Conservation (phyloP, 2,797 vertebrate genomes). For the Mallotus villosus region DNA sequence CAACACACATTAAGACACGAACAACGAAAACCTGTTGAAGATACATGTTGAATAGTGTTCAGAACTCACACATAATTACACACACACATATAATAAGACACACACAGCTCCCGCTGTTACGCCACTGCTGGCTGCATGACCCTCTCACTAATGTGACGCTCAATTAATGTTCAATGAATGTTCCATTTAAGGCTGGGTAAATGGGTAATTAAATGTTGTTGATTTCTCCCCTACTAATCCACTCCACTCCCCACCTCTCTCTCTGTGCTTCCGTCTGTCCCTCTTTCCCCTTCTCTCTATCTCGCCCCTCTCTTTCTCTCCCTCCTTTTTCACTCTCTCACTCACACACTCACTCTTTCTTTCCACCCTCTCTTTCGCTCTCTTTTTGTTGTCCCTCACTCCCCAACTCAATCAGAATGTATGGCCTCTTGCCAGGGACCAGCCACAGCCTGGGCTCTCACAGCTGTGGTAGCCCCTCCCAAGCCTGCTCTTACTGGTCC, state of each 20-base stretch:
- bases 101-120: not conserved
- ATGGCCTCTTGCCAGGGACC: constrained; percentile 53
- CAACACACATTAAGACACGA: constrained; percentile 1
- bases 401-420: not conserved
- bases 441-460: constrained; percentile 58
- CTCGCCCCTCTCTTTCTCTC: constrained; percentile 22
- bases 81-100: not conserved
- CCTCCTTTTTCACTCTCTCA: constrained; percentile 15
- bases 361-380: constrained; percentile 40
- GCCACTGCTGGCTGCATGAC: constrained; percentile 33
- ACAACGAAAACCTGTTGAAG: not conserved
- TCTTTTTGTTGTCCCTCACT: not conserved
- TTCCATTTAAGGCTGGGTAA: constrained; percentile 68
- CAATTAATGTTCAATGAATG: constrained; percentile 69
- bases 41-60: not conserved
- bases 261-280: not conserved
- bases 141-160: constrained; percentile 65
- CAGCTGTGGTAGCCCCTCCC: constrained; percentile 65
- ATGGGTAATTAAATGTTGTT: constrained; percentile 67
- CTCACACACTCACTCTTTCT: constrained; percentile 39
- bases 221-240: constrained; percentile 59
- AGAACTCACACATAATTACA: not conserved
- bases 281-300: not conserved
- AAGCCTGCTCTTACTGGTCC: not conserved
- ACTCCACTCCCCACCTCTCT: constrained; percentile 52